Evolutionary conservation across 2,797 vertebrate genomes (phyloP), one percentile per base, ranked within the genome.

Genomic region (Typhlichthys subterraneus): DNA sequence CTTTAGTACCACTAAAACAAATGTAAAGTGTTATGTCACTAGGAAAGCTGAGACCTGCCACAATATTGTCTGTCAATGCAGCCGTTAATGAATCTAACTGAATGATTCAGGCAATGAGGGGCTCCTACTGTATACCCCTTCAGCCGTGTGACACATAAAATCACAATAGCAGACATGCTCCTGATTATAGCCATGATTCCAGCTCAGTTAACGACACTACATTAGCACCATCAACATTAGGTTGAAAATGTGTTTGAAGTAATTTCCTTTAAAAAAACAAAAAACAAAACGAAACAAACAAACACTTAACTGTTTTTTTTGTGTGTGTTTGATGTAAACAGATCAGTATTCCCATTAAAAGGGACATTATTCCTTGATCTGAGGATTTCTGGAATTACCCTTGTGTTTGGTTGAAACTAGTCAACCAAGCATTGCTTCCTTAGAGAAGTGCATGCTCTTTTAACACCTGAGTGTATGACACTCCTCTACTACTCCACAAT

Each of bases 341-440:
- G 14, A 67, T 68, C 58, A 58, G 51, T 45, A 51, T 61, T 67
- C 53, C 19, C 11, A 59, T 64, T 61, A 63, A 13, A 47, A n/a
- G 14, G 54, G 9, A 29, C 23, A 29, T 29, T 9, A 42, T 42
- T 42, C 38, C 38, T 42, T 42, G 5, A 42, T 9, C 2, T 42
- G 38, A 29, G 23, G 23, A 29, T 42, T 7, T 42, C 38, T 42
- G 38, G 38, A 42, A 42, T 42, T 2, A 42, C 38, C 38, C 38
- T 42, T 42, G 38, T 42, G 38, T 42, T 7, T 42, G 38, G 38
- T 42, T 42, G 38, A 6, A 9, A 42, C 38, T 42, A 42, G 7
- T 42, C 7, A 42, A 38, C 9, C 7, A 42, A 42, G 9, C 38
- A 42, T 42, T 42, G 38, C 9, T 42, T 42, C 9, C 12, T 46